These are phyloP conservation scores for Coregonus ussuriensis DNA, from an alignment of 2,797 vertebrate genomes.

Conservation along the genomic window DNA sequence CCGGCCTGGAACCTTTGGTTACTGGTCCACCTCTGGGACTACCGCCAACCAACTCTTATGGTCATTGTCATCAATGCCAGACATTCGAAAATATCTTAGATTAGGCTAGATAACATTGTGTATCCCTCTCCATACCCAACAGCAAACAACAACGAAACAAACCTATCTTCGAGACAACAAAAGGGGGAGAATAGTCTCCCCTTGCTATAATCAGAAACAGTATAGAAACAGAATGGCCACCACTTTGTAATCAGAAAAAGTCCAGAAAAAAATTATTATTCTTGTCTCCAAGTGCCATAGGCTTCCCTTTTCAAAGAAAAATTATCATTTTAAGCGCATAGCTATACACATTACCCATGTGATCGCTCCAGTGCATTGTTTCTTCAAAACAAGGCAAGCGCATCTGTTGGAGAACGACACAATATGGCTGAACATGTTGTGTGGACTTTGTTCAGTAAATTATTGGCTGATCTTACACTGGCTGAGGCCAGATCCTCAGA, in stretches of 20 bases:
- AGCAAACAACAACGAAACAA: not conserved
- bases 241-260: not conserved
- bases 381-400: not conserved
- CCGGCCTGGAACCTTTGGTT: not conserved
- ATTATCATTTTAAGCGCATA: not conserved
- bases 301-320: not conserved
- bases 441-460: not conserved
- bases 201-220: not conserved
- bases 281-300: not conserved
- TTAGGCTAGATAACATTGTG: not conserved
- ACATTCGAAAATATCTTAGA: not conserved
- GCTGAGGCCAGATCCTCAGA: too few relatives aligned
- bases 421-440: not conserved
- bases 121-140: not conserved
- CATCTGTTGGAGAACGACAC: not conserved
- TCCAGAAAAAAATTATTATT: not conserved
- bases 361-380: not conserved
- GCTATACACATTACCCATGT: too few relatives aligned
- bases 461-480: too few relatives aligned
- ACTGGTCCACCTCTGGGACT: not conserved
- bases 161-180: not conserved
- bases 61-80: not conserved
- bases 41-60: not conserved
- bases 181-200: not conserved
- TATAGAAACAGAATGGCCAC: not conserved